These are phyloP conservation scores for Hetaerina americana DNA, from an alignment of 1,140 invertebrate species.

Conservation along the genomic window DNA sequence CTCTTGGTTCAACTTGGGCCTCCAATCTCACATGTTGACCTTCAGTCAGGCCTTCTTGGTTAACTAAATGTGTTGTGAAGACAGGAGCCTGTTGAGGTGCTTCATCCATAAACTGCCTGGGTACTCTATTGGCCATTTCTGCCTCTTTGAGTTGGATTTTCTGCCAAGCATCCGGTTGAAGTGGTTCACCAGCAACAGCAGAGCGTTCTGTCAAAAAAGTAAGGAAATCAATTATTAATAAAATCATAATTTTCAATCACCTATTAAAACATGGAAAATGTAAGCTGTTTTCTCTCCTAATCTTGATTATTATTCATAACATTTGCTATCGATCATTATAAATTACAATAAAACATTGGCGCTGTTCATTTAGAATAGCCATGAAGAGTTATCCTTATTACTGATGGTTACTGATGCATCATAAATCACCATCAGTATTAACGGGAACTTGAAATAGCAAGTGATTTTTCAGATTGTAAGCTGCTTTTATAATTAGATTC, in stretches of 20 bases:
- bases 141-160: conserved; percentile 80
- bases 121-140: conserved; percentile 66
- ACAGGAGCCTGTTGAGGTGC: conserved; percentile 75
- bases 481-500: no score
- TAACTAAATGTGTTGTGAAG: conserved; percentile 80
- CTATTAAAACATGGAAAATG: neutral
- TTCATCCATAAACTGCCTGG: conserved; percentile 68
- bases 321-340: no score
- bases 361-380: no score
- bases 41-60: conserved; percentile 72
- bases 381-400: no score
- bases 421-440: no score
- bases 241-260: neutral
- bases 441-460: no score
- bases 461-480: no score
- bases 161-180: conserved; percentile 78
- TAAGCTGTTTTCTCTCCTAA: no score
- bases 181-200: conserved; percentile 60
- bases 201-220: conserved; percentile 40
- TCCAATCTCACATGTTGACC: conserved; percentile 85
- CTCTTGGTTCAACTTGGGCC: conserved; percentile 88
- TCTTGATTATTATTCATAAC: no score
- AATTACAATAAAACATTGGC: no score
- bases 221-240: neutral
- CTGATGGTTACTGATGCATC: no score